Conservation (phyloP, 2,797 vertebrate species). For the Sandelia bainsii region DNA sequence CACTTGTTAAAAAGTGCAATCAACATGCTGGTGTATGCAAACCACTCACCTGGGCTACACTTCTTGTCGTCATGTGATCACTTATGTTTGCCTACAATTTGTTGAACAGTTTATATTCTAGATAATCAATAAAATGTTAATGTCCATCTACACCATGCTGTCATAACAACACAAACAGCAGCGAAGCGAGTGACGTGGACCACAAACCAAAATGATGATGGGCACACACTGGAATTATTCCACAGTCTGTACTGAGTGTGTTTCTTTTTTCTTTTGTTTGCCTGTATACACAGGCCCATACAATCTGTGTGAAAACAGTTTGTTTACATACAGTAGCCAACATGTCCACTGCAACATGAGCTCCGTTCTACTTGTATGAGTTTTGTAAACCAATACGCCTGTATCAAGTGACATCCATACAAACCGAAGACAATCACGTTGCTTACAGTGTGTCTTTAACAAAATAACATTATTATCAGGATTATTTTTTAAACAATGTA, state of each 20-base stretch:
- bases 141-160: constrained; percentile 11
- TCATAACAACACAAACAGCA: constrained; percentile 34
- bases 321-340: constrained; percentile 45
- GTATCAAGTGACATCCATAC: constrained; percentile 29
- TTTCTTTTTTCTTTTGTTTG: constrained; percentile 23
- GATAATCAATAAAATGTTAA: constrained; percentile 12
- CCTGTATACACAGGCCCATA: constrained; percentile 10
- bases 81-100: neutral
- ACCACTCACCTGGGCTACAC: neutral
- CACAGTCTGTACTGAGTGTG: constrained; percentile 25
- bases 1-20: neutral
- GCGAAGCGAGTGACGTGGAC: constrained; percentile 39
- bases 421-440: constrained; percentile 41
- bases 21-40: neutral
- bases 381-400: constrained; percentile 49
- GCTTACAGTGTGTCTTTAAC: constrained; percentile 11
- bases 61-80: neutral
- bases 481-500: constrained; percentile 22
- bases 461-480: constrained; percentile 12
- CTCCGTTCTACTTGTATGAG: constrained; percentile 28
- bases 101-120: constrained; percentile 8
- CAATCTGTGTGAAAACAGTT: constrained; percentile 16
- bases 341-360: constrained; percentile 26
- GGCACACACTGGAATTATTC: constrained; percentile 30
- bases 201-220: constrained; percentile 34